Base-by-base conservation (phyloP, 2,888 invertebrate species). In the Thymelicus sylvestris region DNA sequence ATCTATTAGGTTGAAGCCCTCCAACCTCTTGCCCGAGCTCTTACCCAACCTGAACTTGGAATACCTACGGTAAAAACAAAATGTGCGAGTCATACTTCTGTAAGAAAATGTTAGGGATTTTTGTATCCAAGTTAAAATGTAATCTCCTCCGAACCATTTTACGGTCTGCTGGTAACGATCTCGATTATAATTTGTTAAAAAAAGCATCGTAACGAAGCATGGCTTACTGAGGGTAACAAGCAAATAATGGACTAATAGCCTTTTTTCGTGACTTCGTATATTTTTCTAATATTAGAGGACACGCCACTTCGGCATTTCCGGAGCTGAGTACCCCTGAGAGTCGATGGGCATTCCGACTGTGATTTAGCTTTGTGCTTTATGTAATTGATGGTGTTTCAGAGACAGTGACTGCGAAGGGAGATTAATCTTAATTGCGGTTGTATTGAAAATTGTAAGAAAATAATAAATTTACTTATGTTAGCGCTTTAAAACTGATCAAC, bases 181-280 rank as follows among this genome's bases (percentile, higher is more conserved):
- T 81, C 81, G 78, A 74, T 75, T 79, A 78, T 80, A 81, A 85
- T 85, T 84, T 82, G 79, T 81, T 80, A 77, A 78, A 79, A 79
- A 80, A 87, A 84, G 79, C 71, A 73, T 75, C 75, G 78, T 76
- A 78, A 79, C 77, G 87, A 89, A 88, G 85, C 85, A 84, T 80
- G 79, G 79, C 80, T 82, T 79, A 83, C 85, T 81, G 79, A 79
- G 74, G 77, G 76, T 77, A 80, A 83, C 78, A 76, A 75, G 76
- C 74, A 75, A 79, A 80, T 85, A 88, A 88, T 88, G 83, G 83
- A 80, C 82, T 87, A 89, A 90, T 89, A 82, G 85, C 80, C 81
- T 77, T 81, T 79, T 89, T 83, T 83, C 88, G 86, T 89, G 89
- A 80, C 85, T 80, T 79, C 73, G 74, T 78, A 79, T 82, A 87